Conservation (phyloP, 1,140 invertebrate genomes). For the Bacillus rossius region DNA sequence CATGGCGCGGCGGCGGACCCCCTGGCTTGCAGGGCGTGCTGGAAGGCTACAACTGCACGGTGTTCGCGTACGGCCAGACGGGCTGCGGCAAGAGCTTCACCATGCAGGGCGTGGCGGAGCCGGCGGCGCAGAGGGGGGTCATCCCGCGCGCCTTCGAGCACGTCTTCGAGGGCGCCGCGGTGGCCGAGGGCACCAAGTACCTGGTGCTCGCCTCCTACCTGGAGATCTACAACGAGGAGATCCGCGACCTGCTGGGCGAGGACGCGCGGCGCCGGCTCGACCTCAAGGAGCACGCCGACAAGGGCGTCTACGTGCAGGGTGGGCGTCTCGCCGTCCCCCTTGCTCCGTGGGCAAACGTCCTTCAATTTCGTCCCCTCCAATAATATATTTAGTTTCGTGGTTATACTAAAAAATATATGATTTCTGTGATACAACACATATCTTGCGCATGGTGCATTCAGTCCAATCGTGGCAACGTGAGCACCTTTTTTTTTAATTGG, state of each 20-base stretch:
- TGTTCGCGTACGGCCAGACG: slow-evolving; percentile 86
- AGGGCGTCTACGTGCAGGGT: slow-evolving; percentile 77
- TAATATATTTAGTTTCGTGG: too few species aligned
- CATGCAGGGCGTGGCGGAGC: slow-evolving; percentile 66
- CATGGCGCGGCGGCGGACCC: too few species aligned
- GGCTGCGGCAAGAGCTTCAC: slow-evolving; percentile 79
- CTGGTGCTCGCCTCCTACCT: slow-evolving; percentile 87
- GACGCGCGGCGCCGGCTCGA: slow-evolving; percentile 61
- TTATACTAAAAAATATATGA: too few species aligned
- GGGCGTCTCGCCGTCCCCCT: too few species aligned
- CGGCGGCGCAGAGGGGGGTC: slow-evolving; percentile 57
- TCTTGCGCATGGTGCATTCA: too few species aligned
- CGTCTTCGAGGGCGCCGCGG: slow-evolving; percentile 86
- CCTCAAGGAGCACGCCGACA: slow-evolving; percentile 73
- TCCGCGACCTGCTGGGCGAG: slow-evolving; percentile 68
- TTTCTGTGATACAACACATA: too few species aligned
- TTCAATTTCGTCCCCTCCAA: too few species aligned
- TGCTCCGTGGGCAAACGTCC: too few species aligned
- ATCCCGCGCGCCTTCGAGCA: slow-evolving; percentile 88
- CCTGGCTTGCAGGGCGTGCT: slow-evolving; percentile 68
- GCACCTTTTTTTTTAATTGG: too few species aligned
- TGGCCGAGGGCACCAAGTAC: slow-evolving; percentile 74
- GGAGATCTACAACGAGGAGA: slow-evolving; percentile 91
- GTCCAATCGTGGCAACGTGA: too few species aligned
- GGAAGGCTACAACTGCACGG: slow-evolving; percentile 83